Evolutionary conservation across 1,140 invertebrate species (phyloP).

Genomic region (Homalodisca vitripennis): DNA sequence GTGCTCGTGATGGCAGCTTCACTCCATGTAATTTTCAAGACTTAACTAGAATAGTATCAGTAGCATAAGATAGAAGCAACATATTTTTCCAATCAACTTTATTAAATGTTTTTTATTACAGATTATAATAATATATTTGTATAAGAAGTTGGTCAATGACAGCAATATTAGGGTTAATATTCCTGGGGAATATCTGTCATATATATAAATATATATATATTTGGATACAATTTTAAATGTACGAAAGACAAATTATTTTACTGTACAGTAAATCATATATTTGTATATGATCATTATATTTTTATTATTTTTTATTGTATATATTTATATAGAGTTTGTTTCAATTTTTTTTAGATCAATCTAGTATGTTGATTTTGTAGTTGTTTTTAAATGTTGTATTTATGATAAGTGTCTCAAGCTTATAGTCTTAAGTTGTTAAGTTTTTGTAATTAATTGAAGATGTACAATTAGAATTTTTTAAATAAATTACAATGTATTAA

Average conservation of each 20-base stretch:
- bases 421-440: not conserved
- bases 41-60: slow-evolving; percentile 1
- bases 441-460: not conserved
- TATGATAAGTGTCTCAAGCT: not conserved
- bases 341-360: not conserved
- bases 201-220: slow-evolving; percentile 5
- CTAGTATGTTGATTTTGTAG: not conserved
- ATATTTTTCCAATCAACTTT: slow-evolving; percentile 21
- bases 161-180: slow-evolving; percentile 24
- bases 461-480: not conserved
- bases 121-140: slow-evolving; percentile 15
- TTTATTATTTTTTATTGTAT: slow-evolving; percentile 1
- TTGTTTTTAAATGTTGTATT: not conserved
- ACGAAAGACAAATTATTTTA: slow-evolving; percentile 20
- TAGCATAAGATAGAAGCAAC: slow-evolving; percentile 17
- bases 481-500: not conserved
- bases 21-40: not conserved
- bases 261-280: not conserved
- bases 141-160: not conserved
- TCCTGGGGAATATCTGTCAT: slow-evolving; percentile 14
- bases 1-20: slow-evolving; percentile 22
- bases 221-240: slow-evolving; percentile 16
- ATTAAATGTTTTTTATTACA: slow-evolving; percentile 18
- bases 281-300: not conserved
- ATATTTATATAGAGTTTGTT: slow-evolving; percentile 9